These are phyloP conservation scores for Nomada fabriciana DNA, from an alignment of 2,888 invertebrate genomes.

Conservation along the genomic window DNA sequence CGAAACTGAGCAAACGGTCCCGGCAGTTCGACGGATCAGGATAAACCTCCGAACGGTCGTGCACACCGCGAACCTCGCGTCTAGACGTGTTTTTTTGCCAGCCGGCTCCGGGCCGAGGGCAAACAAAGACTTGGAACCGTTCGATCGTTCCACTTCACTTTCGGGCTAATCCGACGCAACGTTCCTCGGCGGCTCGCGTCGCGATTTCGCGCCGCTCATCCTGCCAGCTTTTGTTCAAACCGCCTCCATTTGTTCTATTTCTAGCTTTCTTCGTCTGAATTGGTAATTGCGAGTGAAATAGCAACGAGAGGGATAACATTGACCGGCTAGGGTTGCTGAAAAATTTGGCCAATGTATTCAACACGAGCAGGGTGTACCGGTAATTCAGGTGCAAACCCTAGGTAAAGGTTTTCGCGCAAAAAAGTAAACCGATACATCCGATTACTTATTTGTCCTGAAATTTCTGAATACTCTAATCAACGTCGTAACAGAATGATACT, in stretches of 20 bases:
- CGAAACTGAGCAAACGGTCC: constrained; percentile 60
- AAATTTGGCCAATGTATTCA: too few species aligned
- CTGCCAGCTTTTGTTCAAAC: constrained; percentile 9
- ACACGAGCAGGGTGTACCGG: too few species aligned
- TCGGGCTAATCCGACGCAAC: constrained; percentile 54
- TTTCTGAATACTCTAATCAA: too few species aligned
- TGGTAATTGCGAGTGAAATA: too few species aligned
- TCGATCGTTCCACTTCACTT: constrained; percentile 65
- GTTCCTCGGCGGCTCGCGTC: constrained; percentile 29
- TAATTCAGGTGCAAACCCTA: too few species aligned
- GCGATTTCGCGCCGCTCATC: constrained; percentile 31
- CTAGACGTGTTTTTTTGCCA: constrained; percentile 73
- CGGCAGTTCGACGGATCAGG: constrained; percentile 58
- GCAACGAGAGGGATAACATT: too few species aligned
- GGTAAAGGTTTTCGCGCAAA: too few species aligned
- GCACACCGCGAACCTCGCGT: constrained; percentile 63
- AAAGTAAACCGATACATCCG: too few species aligned
- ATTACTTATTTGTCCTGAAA: too few species aligned
- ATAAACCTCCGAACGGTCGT: constrained; percentile 61
- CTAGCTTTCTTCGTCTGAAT: not conserved
- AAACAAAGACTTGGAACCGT: constrained; percentile 68
- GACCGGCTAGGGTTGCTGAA: too few species aligned
- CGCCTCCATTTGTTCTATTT: not conserved
- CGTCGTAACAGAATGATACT: too few species aligned
- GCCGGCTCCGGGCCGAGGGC: constrained; percentile 63